Evolutionary conservation across 2,888 invertebrate genomes (phyloP).

Genomic region (Gari tellinella): DNA sequence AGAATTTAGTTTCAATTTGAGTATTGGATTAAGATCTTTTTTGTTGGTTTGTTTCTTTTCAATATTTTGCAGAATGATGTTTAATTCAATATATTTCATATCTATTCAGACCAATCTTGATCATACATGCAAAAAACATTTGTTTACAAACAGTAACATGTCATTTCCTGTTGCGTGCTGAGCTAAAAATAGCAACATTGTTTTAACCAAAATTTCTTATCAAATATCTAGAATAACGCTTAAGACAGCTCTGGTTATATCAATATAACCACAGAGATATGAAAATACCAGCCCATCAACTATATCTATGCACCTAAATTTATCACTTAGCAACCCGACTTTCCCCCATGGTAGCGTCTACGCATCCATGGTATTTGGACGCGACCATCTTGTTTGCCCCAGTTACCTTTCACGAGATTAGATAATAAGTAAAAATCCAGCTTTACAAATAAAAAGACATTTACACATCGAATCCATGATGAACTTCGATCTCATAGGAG

Average conservation of each 20-base stretch:
- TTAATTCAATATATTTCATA: no score
- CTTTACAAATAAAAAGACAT: conserved; percentile 12
- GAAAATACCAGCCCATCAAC: conserved; percentile 21
- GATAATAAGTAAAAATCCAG: neutral
- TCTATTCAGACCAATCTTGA: no score
- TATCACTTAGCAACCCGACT: conserved; percentile 71
- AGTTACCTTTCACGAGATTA: neutral
- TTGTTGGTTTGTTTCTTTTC: no score
- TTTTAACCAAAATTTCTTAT: no score
- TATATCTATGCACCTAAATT: conserved; percentile 56
- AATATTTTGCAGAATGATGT: no score
- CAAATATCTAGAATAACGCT: no score
- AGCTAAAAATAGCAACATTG: conserved; percentile 18
- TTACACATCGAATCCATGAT: conserved; percentile 60
- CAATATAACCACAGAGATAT: no score
- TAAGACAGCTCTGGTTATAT: no score
- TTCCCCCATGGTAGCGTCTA: conserved; percentile 66
- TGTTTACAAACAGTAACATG: conserved; percentile 11
- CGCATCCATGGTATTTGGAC: conserved; percentile 71
- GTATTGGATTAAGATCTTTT: no score
- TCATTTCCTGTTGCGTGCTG: conserved; percentile 5
- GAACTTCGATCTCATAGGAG: conserved; percentile 17
- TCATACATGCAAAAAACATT: neutral
- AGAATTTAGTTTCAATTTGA: no score
- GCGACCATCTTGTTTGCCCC: conserved; percentile 56